Conservation (phyloP, 2,888 invertebrate species). For the Hypercompe scribonia region DNA sequence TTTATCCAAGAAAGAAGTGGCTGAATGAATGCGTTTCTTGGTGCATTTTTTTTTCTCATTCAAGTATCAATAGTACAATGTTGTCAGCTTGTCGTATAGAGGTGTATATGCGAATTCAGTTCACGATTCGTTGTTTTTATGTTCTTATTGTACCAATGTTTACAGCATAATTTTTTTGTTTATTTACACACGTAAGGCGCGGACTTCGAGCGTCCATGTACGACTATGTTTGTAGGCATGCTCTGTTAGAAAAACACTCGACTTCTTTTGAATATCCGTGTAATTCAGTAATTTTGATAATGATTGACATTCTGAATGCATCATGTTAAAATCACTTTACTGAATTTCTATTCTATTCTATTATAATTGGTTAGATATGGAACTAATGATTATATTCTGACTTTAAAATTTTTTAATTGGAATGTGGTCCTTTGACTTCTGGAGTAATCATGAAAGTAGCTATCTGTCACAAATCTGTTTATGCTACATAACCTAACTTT, state of each 20-base stretch:
- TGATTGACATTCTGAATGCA: constrained; percentile 19
- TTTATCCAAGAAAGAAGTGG: constrained; percentile 42
- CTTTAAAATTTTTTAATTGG: background rate
- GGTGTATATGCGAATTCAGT: constrained; percentile 59
- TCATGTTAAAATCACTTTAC: background rate
- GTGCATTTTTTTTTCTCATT: constrained; percentile 54
- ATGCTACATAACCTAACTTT: background rate
- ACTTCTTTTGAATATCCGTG: constrained; percentile 6
- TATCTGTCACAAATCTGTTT: background rate
- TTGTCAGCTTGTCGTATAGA: constrained; percentile 45
- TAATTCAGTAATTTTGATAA: constrained; percentile 23
- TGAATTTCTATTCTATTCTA: background rate
- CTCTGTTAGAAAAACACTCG: constrained; percentile 26
- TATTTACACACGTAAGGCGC: constrained; percentile 78
- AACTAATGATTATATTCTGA: too few relatives aligned
- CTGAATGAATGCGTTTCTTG: constrained; percentile 45
- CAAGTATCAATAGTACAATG: constrained; percentile 50
- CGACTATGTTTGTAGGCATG: constrained; percentile 37
- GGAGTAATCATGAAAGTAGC: background rate
- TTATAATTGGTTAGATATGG: too few relatives aligned
- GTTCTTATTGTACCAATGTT: constrained; percentile 77
- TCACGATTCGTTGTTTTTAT: constrained; percentile 73
- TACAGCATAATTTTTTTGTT: constrained; percentile 77
- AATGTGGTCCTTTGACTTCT: background rate
- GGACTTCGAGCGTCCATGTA: constrained; percentile 58